phyloP scores from a whole-genome alignment of 2,113 vertebrate species.

The Pao palembangensis region DNA sequence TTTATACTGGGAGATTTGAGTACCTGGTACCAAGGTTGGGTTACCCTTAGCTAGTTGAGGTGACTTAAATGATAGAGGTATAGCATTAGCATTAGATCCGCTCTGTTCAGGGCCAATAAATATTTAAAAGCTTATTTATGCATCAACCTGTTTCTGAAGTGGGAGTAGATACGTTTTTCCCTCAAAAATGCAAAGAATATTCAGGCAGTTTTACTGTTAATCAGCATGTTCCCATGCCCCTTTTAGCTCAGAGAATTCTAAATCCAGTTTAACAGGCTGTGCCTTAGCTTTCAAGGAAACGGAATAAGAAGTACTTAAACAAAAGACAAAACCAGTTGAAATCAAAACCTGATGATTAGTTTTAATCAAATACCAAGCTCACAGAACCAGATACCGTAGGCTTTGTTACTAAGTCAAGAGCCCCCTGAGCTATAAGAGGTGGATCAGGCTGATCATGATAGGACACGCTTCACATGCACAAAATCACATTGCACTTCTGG shows the following conservation, averaged over 20 bases:
- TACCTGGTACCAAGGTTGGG: too few relatives aligned
- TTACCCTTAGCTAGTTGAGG: too few relatives aligned
- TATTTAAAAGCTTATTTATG: not conserved
- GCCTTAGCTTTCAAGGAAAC: constrained; percentile 47
- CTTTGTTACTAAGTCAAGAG: constrained; percentile 48
- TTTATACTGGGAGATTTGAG: too few relatives aligned
- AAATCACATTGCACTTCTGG: constrained; percentile 43
- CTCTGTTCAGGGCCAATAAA: too few relatives aligned
- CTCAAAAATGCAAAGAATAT: not conserved
- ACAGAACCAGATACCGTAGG: constrained; percentile 56
- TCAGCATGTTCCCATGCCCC: constrained; percentile 33
- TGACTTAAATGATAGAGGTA: too few relatives aligned
- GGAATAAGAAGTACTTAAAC: constrained; percentile 43
- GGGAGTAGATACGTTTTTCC: constrained; percentile 7
- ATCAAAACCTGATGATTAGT: constrained; percentile 62
- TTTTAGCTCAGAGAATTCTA: constrained; percentile 26
- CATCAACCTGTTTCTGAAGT: not conserved
- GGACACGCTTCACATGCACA: constrained; percentile 48
- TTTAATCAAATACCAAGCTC: constrained; percentile 58
- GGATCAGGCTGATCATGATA: constrained; percentile 53
- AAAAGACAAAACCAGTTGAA: constrained; percentile 57
- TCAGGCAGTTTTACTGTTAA: constrained; percentile 7
- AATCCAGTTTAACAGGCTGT: constrained; percentile 64
- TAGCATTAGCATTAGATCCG: not conserved
- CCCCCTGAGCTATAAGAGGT: constrained; percentile 37